A percentile compares a stretch with the other conserved stretches of the same genome.
These are phyloP conservation scores for Narcine bancroftii DNA, from an alignment of 2,113 vertebrate genomes.

Conservation along the genomic window DNA sequence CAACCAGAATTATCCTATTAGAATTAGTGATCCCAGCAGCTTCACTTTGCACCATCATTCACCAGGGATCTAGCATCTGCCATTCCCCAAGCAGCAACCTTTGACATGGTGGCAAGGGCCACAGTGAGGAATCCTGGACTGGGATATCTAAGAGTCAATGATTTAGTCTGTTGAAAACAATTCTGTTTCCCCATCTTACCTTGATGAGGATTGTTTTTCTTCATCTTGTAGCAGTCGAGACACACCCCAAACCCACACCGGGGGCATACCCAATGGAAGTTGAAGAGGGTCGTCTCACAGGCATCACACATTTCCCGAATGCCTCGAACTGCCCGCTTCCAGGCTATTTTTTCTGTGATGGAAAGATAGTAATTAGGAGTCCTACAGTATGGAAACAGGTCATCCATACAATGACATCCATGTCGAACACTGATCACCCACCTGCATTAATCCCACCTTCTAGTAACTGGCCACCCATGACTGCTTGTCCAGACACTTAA, in stretches of 20 bases:
- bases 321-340: conserved; percentile 66
- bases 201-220: conserved; percentile 50
- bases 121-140: background rate
- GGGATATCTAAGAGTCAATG: too few relatives aligned
- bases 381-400: too few relatives aligned
- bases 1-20: background rate
- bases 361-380: background rate
- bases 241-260: conserved; percentile 68
- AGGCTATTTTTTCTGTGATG: conserved; percentile 61
- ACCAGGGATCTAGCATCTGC: too few relatives aligned
- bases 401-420: too few relatives aligned
- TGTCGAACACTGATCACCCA: too few relatives aligned
- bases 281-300: conserved; percentile 69
- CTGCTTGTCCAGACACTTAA: too few relatives aligned
- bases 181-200: conserved; percentile 45
- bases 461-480: too few relatives aligned
- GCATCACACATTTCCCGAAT: conserved; percentile 70
- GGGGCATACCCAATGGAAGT: conserved; percentile 70
- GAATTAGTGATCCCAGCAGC: background rate
- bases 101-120: background rate
- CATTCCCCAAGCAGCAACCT: background rate
- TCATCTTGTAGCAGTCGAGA: conserved; percentile 68
- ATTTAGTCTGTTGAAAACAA: too few relatives aligned
- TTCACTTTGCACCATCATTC: too few relatives aligned
- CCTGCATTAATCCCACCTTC: too few relatives aligned